A percentile compares a stretch with the other conserved stretches of the same genome.
phyloP scores from a whole-genome alignment of 2,113 vertebrate genomes.

The Hippolais icterina region DNA sequence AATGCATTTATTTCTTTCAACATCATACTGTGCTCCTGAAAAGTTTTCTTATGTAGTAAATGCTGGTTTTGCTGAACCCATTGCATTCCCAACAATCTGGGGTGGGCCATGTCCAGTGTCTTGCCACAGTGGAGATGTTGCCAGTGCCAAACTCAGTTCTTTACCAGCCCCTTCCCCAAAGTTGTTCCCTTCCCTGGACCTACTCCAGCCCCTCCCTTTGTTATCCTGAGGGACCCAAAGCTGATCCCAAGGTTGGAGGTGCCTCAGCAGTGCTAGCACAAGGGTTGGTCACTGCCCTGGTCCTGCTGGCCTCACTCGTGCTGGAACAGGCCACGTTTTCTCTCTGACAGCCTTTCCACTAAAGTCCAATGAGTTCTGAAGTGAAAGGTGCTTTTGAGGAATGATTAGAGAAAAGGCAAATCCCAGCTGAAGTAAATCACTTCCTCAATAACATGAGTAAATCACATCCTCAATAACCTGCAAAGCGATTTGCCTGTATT shows the following conservation, averaged over 20 bases:
- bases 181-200: background rate
- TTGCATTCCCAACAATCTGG: accelerated
- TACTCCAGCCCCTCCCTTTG: background rate
- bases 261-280: background rate
- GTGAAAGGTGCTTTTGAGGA: background rate
- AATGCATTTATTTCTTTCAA: background rate
- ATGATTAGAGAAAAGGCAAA: background rate
- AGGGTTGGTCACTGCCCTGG: background rate
- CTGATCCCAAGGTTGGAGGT: background rate
- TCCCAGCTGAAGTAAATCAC: background rate
- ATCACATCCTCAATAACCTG: background rate
- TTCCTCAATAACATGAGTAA: background rate
- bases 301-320: background rate
- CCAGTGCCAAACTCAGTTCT: background rate
- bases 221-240: background rate
- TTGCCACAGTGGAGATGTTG: accelerated
- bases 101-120: accelerated
- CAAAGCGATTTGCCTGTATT: background rate
- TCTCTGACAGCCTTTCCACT: background rate
- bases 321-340: background rate
- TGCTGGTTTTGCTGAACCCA: background rate
- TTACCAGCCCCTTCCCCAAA: background rate
- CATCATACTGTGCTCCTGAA: background rate
- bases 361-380: background rate
- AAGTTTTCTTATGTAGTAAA: background rate